These are phyloP conservation scores for Acleris sparsana DNA, from an alignment of 2,888 invertebrate genomes.

Conservation along the genomic window DNA sequence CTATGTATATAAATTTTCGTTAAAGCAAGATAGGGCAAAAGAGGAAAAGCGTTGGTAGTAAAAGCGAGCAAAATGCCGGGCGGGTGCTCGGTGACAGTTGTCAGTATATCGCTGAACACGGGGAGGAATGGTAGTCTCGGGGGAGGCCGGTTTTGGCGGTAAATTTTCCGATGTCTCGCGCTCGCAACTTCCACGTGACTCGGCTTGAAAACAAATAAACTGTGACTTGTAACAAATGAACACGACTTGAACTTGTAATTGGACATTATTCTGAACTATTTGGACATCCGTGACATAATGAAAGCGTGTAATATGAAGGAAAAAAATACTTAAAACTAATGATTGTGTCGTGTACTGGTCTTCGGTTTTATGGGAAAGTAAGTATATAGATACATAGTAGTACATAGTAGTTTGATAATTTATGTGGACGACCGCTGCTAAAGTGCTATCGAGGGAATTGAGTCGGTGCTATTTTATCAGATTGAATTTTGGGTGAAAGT, in stretches of 20 bases:
- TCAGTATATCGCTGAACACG: slow-evolving; percentile 69
- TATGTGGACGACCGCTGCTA: slow-evolving; percentile 20
- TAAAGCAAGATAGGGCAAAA: slow-evolving; percentile 75
- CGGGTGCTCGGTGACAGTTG: slow-evolving; percentile 67
- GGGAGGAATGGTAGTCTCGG: slow-evolving; percentile 72
- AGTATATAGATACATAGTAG: slow-evolving; percentile 51
- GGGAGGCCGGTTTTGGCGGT: slow-evolving; percentile 58
- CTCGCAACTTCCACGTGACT: slow-evolving; percentile 62
- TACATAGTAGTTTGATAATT: slow-evolving; percentile 29
- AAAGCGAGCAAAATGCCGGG: slow-evolving; percentile 70
- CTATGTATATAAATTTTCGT: slow-evolving; percentile 71
- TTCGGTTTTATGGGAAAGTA: slow-evolving; percentile 67
- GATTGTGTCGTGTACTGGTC: slow-evolving; percentile 67
- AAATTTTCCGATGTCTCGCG: slow-evolving; percentile 72
- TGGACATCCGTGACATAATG: slow-evolving; percentile 52
- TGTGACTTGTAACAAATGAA: slow-evolving; percentile 38
- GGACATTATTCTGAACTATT: slow-evolving; percentile 44
- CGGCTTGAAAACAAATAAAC: slow-evolving; percentile 46
- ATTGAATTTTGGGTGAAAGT: slow-evolving; percentile 37
- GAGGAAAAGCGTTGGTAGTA: slow-evolving; percentile 73
- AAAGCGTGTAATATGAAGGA: slow-evolving; percentile 51
- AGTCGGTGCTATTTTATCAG: slow-evolving; percentile 34
- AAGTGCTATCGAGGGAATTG: slow-evolving; percentile 34
- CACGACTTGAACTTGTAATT: slow-evolving; percentile 39
- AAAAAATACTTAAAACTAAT: slow-evolving; percentile 61